phyloP scores from a whole-genome alignment of 1,140 invertebrate species.

The Procambarus virginalis region DNA sequence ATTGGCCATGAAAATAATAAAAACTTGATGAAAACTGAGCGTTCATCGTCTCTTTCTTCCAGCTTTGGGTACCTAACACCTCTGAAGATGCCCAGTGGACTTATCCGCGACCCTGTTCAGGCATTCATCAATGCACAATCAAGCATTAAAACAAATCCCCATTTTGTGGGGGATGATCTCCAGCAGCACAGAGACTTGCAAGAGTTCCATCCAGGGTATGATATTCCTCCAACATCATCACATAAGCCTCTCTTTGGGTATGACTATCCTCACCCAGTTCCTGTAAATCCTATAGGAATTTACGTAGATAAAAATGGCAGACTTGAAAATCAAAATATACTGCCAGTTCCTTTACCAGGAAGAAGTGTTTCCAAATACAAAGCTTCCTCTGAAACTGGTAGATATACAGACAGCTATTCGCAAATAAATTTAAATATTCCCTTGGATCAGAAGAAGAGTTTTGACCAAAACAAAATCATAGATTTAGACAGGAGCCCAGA shows the following conservation, averaged over 20 bases:
- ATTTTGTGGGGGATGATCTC: slow-evolving; percentile 15
- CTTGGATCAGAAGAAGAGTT: slow-evolving; percentile 37
- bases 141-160: slow-evolving; percentile 7
- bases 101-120: not conserved
- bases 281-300: slow-evolving; percentile 34
- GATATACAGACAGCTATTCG: not conserved
- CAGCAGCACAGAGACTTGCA: slow-evolving; percentile 47
- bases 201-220: slow-evolving; percentile 54
- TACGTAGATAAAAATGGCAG: not conserved
- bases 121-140: not conserved
- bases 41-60: slow-evolving; percentile 32
- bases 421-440: slow-evolving; percentile 54
- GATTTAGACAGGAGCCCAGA: not conserved
- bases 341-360: slow-evolving; percentile 16
- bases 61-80: slow-evolving; percentile 49
- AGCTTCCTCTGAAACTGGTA: not conserved
- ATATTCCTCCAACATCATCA: slow-evolving; percentile 47
- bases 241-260: slow-evolving; percentile 41
- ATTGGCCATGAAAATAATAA: not conserved
- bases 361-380: slow-evolving; percentile 48
- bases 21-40: not conserved
- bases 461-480: slow-evolving; percentile 32
- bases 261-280: slow-evolving; percentile 53
- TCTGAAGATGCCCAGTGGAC: not conserved
- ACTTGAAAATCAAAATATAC: no score